Base-by-base conservation (phyloP, 2,113 vertebrate genomes). In the Scytalopus superciliaris region DNA sequence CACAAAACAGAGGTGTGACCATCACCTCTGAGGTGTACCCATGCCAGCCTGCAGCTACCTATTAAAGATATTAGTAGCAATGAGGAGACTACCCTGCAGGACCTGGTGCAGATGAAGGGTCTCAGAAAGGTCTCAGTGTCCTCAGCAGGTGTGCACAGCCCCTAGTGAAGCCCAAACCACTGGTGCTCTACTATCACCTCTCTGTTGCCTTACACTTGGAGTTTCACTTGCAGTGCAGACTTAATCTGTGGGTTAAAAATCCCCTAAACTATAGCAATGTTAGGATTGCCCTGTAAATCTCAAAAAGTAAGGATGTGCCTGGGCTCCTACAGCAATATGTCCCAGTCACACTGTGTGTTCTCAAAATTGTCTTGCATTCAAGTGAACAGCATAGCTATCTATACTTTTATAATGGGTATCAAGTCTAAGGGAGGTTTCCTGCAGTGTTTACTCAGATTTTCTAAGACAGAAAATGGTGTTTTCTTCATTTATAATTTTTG, bases 91-190 rank as follows among this genome's bases (percentile, higher is more conserved):
- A 0, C 1, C 0, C 42, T 68, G 21, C 12, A 75, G 74, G 44
- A 70, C 25, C 50, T 19, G 2, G 22, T 3, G 2, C 52, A 67
- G 42, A 35, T 22, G 14, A 52, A 39, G 57, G 39, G 30, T 33
- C n/a, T 73, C 52, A 47, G 70, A 27, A 40, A 78, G 35, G 9
- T 44, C 33, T 47, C 1, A 0, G 14, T 60, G 52, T 45, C 62
- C 40, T 80, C 49, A 59, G 67, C 33, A 50, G 37, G 24, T 64
- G 35, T 57, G 31, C 39, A 31, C 33, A 81, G 56, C 18, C 28
- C 12, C 0, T 0, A 1, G n/a, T 21, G 47, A 81, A 63, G 52
- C 18, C 33, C 35, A 47, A 42, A 49, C 23, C 8, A 5, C n/a
- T 37, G 31, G 9, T 0, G 1, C 39, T 79, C 45, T 70, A 19